Evolutionary conservation across 2,797 vertebrate genomes (phyloP), one percentile per base, ranked within the genome.

Genomic region (Parauchenoglanis ngamensis): DNA sequence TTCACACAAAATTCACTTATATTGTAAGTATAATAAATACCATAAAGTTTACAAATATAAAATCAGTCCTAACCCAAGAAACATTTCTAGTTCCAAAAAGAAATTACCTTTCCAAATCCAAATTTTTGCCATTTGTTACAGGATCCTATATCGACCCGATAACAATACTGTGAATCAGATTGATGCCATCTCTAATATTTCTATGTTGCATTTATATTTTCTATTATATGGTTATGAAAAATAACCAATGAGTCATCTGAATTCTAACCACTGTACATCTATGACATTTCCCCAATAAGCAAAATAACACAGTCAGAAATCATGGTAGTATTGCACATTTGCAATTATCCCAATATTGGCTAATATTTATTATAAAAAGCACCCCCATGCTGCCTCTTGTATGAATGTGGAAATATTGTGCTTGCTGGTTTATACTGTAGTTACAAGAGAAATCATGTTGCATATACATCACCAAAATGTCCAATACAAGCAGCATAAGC

Each of bases 201-300:
- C 57, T 35, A 35, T 35, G n/a, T 15, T n/a, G 15, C 0, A 2
- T 63, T 79, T 28, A 19, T 56, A 77, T 77, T 77, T 77, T 31
- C 1, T 4, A 28, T 49, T 46, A 4, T 19, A 65, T 28, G 23
- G 1, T 65, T 65, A 8, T 54, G 17, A 73, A 70, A 70, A 13
- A 73, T 25, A 15, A 19, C 31, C 15, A 56, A 49, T 2, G 3
- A 35, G 25, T 44, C 52, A 21, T 44, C 52, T 2, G 21, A 80
- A 87, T 89, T 94, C 90, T 92, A 93, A 92, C 92, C 94, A 94
- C 89, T 88, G 83, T 90, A 89, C 91, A 94, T 94, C 83, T 93
- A 92, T 92, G 91, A 89, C 73, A 75, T 4, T 1, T 87, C 90
- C 91, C 78, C 87, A 90, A 86, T 85, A 92, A 76, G 92, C 73